Base-by-base conservation (phyloP, 2,888 invertebrate genomes). In the Calliphora vomitoria region DNA sequence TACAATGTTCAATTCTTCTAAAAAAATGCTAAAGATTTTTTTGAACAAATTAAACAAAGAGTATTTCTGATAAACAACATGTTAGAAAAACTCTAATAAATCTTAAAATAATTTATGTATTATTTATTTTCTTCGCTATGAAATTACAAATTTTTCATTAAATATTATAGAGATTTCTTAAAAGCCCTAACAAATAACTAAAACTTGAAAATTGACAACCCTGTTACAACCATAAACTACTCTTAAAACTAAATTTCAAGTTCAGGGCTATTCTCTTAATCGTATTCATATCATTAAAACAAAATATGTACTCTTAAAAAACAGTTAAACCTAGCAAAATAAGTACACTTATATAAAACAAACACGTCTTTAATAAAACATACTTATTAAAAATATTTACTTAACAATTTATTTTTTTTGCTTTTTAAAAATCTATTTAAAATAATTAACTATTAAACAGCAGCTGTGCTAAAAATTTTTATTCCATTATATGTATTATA, bases 401-500 rank as follows among this genome's bases (percentile, higher is more conserved):
- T 60, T 25, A 20, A 41, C 41, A 25, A 20, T 44, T 20, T 1
- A 13, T 11, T n/a, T n/a, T n/a, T n/a, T n/a, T n/a, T n/a, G 20
- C 31, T 58, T 58, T 74, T 74, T 60, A 44, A 41, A 58, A 31
- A 25, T 55, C 41, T 64, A 31, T 75, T 50, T 18, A 31, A 62
- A 75, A 50, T 62, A 76, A 50, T 64, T 64, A 76, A 20, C 55
- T 31, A n/a, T 31, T 18, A 68, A 58, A 62, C 35, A 50, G 4
- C 62, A 80, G 62, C 62, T 69, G 50, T 66, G 41, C 25, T 53
- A 25, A 50, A 35, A 13, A 71, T 62, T 20, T 69, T 13, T 15
- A 58, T 68, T 58, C n/a, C 44, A 50, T 58, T 50, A 25, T 62
- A n/a, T n/a, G n/a, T n/a, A 41, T 10, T 53, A 38, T 47, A 25